phyloP scores from a whole-genome alignment of 1,140 invertebrate genomes.

The Lucilia cuprina region DNA sequence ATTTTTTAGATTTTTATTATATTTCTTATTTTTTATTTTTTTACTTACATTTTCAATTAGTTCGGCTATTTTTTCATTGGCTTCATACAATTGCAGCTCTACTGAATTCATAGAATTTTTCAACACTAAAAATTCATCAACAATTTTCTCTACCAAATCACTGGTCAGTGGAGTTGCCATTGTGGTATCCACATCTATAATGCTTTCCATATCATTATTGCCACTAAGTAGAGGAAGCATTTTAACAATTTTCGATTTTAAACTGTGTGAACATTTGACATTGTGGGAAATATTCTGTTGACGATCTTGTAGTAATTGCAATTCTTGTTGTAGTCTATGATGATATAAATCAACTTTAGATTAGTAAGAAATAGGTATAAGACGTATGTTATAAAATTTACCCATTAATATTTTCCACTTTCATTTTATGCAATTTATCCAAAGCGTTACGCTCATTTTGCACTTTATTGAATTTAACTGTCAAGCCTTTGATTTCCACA shows the following conservation, averaged over 20 bases:
- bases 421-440: constrained; percentile 60
- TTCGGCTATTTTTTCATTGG: constrained; percentile 61
- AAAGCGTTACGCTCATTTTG: constrained; percentile 54
- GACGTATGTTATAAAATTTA: constrained; percentile 29
- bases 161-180: constrained; percentile 47
- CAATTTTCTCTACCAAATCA: constrained; percentile 51
- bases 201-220: constrained; percentile 52
- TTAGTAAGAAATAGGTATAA: neutral
- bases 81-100: constrained; percentile 60
- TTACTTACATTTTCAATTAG: constrained; percentile 55
- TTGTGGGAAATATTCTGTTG: constrained; percentile 39
- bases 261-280: constrained; percentile 45
- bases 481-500: constrained; percentile 50
- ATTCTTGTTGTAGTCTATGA: constrained; percentile 49
- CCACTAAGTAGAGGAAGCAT: constrained; percentile 45
- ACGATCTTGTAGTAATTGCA: constrained; percentile 52
- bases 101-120: constrained; percentile 54
- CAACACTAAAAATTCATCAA: constrained; percentile 53
- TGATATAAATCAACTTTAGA: neutral
- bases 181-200: constrained; percentile 48
- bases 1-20: neutral
- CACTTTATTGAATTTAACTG: constrained; percentile 48
- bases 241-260: constrained; percentile 55
- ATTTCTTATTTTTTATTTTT: neutral
- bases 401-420: constrained; percentile 55